Evolutionary conservation across 2,888 invertebrate species (phyloP).

Genomic region (Drosophila conformis): DNA sequence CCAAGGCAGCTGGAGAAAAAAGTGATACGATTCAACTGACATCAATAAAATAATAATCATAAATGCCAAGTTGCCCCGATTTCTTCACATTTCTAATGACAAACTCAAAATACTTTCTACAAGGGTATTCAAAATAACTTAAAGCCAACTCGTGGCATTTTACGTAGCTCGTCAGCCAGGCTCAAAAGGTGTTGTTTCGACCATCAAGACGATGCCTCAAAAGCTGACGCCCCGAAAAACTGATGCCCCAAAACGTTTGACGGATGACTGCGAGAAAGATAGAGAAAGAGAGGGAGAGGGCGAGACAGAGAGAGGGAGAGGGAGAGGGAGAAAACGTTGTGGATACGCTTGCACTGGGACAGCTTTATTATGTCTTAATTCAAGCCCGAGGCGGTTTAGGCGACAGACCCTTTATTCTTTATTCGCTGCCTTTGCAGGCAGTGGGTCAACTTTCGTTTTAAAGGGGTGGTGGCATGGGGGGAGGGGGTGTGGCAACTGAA

Average conservation of each 20-base stretch:
- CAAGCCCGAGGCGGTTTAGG: conserved; percentile 67
- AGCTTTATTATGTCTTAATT: conserved; percentile 83
- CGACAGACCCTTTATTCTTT: conserved; percentile 42
- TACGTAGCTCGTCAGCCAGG: conserved; percentile 45
- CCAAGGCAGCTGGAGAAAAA: background rate
- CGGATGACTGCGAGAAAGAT: conserved; percentile 56
- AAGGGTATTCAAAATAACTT: conserved; percentile 16
- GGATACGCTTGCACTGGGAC: conserved; percentile 46
- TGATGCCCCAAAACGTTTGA: conserved; percentile 62
- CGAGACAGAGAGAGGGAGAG: background rate
- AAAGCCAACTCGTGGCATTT: conserved; percentile 25
- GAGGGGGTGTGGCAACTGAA: conserved; percentile 36
- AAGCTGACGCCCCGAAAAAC: conserved; percentile 42
- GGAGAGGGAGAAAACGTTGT: conserved; percentile 9
- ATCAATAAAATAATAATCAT: background rate
- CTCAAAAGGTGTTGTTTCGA: conserved; percentile 54
- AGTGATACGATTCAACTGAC: background rate
- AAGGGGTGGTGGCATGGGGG: conserved; percentile 23
- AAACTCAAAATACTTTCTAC: background rate
- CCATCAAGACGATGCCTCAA: conserved; percentile 46
- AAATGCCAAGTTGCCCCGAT: too few relatives aligned
- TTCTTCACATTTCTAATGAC: background rate
- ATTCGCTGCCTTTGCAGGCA: conserved; percentile 10
- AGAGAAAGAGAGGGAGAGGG: too few relatives aligned
- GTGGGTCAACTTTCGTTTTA: conserved; percentile 77